A percentile compares a stretch with the other conserved stretches of the same genome.
These are phyloP conservation scores for Chromoteleia sp. DNA, from an alignment of 2,888 invertebrate genomes.

Conservation along the genomic window DNA sequence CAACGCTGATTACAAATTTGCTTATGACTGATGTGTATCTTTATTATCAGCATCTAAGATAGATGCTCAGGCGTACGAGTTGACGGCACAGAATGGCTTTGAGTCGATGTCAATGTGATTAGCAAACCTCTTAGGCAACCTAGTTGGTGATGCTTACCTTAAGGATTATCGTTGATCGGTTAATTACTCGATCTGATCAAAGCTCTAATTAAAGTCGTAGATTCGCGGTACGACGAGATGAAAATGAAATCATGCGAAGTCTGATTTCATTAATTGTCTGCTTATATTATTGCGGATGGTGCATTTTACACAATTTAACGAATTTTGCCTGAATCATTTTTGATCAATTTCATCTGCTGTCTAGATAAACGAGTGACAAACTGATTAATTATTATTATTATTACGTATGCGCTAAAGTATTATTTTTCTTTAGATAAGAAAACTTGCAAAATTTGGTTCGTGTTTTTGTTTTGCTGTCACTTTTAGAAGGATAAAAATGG, in stretches of 20 bases:
- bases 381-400: too few relatives aligned
- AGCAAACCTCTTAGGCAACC: conserved; percentile 57
- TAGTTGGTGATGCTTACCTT: conserved; percentile 51
- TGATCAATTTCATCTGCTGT: too few relatives aligned
- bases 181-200: conserved; percentile 65
- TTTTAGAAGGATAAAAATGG: background rate
- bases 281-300: conserved; percentile 3
- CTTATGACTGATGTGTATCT: conserved; percentile 47
- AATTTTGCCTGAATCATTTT: background rate
- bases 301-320: background rate
- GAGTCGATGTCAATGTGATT: conserved; percentile 48
- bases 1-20: conserved; percentile 37
- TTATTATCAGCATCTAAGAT: conserved; percentile 53
- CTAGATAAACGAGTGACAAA: too few relatives aligned
- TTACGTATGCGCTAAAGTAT: too few relatives aligned
- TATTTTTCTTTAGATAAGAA: too few relatives aligned
- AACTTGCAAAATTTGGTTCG: too few relatives aligned
- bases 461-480: too few relatives aligned
- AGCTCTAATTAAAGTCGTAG: conserved; percentile 55
- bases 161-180: conserved; percentile 59
- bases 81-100: conserved; percentile 32
- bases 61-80: conserved; percentile 24
- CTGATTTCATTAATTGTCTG: conserved; percentile 38
- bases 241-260: conserved; percentile 45
- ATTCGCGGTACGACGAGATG: conserved; percentile 45